Evolutionary conservation across 2,888 invertebrate species (phyloP), one percentile per base, ranked within the genome.

Genomic region (Dryomyza anilis): DNA sequence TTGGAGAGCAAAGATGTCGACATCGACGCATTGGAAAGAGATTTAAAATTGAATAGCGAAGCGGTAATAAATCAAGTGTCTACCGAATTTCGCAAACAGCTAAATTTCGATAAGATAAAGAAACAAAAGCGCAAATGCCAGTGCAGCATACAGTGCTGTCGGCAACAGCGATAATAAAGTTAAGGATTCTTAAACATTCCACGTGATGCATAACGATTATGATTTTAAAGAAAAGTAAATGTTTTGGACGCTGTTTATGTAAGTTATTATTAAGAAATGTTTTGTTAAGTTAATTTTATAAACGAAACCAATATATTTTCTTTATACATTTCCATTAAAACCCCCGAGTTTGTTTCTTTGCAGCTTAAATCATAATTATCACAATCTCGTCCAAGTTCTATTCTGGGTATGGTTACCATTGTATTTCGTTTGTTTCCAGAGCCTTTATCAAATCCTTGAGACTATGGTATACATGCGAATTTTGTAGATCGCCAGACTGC

Each of bases 1-100:
- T 70, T 83, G 30, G 82, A 81, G 66, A 81, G 79, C 67, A 80
- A 81, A 66, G 80, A 80, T 19, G 78, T 80, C 5, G 82, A 82
- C 45, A 79, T 81, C 30, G 81, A 83, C 67, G 74, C 79, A 1
- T 71, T 82, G 14, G 82, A 82, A 55, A 72, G 78, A n/a, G 81
- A 82, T 67, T 70, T 82, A 7, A 81, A 78, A 43, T 43, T 62
- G 21, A 77, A 71, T 14, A 77, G 78, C 45, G 81, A 81, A 57
- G 77, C 78, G 10, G 76, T 81, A 12, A 76, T 79, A 1, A 75
- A 78, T 2, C 77, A 79, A 65, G 75, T 81, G 19, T 79, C 81
- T 14, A 70, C 74, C 7, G 81, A 80, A 65, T 78, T 81, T 52
- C 74, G 75, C 12, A 76, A 78, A 43, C 76, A 81, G 64, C 74